Conservation (phyloP, 2,797 vertebrate species). For the Erpetoichthys calabaricus region DNA sequence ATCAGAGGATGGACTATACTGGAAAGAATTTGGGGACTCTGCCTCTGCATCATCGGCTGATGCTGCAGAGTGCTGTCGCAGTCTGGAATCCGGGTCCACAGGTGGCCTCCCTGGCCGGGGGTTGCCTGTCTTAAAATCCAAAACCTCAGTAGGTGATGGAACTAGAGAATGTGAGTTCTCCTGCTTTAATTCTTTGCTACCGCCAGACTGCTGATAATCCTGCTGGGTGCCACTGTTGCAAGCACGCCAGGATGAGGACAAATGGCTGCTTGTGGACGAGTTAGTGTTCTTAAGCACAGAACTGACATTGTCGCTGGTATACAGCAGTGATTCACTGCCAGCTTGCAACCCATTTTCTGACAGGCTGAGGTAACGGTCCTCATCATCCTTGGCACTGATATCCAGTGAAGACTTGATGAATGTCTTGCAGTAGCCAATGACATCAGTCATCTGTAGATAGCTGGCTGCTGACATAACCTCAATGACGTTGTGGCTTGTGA, state of each 20-base stretch:
- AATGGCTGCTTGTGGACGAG: constrained; percentile 21
- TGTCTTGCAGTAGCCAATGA: constrained; percentile 87
- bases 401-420: constrained; percentile 94
- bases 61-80: not conserved
- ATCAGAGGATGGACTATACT: constrained; percentile 40
- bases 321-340: constrained; percentile 40
- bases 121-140: constrained; percentile 22
- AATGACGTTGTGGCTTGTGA: constrained; percentile 86
- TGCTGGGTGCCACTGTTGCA: constrained; percentile 37
- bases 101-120: constrained; percentile 11
- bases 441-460: constrained; percentile 93
- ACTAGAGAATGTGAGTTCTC: constrained; percentile 24
- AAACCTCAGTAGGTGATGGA: constrained; percentile 12
- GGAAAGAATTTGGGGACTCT: constrained; percentile 34
- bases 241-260: constrained; percentile 47
- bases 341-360: constrained; percentile 38
- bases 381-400: constrained; percentile 68
- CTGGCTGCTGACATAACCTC: constrained; percentile 96
- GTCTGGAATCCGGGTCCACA: not conserved
- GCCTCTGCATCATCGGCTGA: constrained; percentile 37
- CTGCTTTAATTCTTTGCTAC: constrained; percentile 28
- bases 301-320: constrained; percentile 21
- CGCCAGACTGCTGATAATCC: constrained; percentile 21
- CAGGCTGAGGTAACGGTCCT: constrained; percentile 41
- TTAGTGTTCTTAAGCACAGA: constrained; percentile 21